Conservation (phyloP, 2,113 vertebrate genomes). For the Protobothrops flavoviridis region DNA sequence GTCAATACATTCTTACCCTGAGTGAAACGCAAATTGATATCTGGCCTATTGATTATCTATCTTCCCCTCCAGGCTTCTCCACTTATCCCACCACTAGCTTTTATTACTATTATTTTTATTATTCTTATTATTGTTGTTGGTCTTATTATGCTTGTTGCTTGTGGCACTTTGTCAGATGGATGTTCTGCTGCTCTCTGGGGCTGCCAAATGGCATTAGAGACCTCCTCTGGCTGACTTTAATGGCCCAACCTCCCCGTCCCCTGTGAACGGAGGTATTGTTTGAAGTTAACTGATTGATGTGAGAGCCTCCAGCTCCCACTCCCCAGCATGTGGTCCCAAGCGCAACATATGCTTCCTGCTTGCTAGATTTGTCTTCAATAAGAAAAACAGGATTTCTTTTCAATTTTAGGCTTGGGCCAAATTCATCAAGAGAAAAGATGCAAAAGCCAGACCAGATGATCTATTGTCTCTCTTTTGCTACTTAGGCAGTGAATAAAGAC, state of each 20-base stretch:
- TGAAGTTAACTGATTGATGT: conserved; percentile 67
- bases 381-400: conserved; percentile 73
- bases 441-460: conserved; percentile 52
- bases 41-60: conserved; percentile 49
- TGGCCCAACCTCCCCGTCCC: conserved; percentile 55
- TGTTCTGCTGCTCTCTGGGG: conserved; percentile 54
- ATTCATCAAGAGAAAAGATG: conserved; percentile 65
- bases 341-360: conserved; percentile 64
- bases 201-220: conserved; percentile 59
- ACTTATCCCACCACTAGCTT: background rate
- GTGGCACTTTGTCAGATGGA: conserved; percentile 62
- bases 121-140: background rate
- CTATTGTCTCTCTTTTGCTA: conserved; percentile 40
- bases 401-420: conserved; percentile 62
- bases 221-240: conserved; percentile 65
- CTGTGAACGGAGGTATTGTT: conserved; percentile 56
- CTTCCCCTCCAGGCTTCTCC: conserved; percentile 2
- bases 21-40: conserved; percentile 55
- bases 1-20: conserved; percentile 38
- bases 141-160: background rate
- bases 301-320: conserved; percentile 58
- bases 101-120: conserved; percentile 12
- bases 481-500: conserved; percentile 26
- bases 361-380: conserved; percentile 71
- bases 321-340: conserved; percentile 61